Conservation (phyloP, 2,113 vertebrate species). For the Bos indicus region DNA sequence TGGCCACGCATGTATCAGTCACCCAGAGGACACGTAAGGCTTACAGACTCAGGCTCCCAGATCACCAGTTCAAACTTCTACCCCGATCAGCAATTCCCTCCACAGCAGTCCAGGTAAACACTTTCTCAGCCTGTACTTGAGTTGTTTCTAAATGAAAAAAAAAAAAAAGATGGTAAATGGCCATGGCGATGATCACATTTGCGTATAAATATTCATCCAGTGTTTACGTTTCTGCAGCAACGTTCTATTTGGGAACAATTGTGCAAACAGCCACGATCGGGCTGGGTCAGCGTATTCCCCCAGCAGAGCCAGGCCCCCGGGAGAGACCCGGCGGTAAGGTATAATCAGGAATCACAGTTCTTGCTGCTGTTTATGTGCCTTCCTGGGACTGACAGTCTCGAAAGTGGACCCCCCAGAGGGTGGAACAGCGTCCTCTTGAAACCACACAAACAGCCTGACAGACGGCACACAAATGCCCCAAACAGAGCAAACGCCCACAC, state of each 20-base stretch:
- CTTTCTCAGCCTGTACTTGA: background rate
- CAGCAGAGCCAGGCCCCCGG: conserved; percentile 7
- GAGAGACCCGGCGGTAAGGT: background rate
- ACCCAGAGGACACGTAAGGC: background rate
- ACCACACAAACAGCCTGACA: background rate
- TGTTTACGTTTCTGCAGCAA: conserved; percentile 32
- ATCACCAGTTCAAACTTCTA: background rate
- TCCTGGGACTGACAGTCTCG: background rate
- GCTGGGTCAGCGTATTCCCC: conserved; percentile 31
- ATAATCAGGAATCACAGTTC: background rate
- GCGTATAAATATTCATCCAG: background rate
- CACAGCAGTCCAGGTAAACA: background rate
- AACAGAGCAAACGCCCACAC: background rate
- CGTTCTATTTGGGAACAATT: conserved; percentile 27
- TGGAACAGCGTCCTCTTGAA: background rate
- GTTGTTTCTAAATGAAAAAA: background rate
- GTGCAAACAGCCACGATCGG: background rate
- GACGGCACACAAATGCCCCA: background rate
- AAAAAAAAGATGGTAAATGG: background rate
- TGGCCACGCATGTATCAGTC: background rate
- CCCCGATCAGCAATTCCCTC: background rate
- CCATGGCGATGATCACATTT: background rate
- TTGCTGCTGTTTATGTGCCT: background rate
- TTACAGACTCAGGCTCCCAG: background rate
- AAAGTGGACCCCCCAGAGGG: background rate